Percentiles rank a stretch among this genome's conserved stretches.
Conservation (phyloP, 1,140 invertebrate species). For the Bombus superbus region DNA sequence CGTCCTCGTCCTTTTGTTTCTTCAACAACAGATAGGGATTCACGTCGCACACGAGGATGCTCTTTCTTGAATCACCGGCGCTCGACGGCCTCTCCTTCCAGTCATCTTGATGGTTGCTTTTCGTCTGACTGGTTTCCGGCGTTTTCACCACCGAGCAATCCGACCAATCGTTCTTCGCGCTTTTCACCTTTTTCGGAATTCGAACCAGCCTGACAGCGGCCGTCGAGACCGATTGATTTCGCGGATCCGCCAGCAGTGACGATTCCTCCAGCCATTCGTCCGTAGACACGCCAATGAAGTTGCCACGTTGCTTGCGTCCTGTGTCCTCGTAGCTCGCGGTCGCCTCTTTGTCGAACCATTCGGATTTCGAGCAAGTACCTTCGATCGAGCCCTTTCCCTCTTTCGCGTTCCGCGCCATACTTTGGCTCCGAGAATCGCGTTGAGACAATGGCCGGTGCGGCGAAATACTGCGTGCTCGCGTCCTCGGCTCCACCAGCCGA, state of each 20-base stretch:
- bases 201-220: conserved; percentile 6
- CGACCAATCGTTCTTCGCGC: conserved; percentile 27
- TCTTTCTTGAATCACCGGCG: conserved; percentile 81
- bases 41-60: conserved; percentile 92
- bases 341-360: conserved; percentile 77
- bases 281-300: conserved; percentile 28
- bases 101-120: conserved; percentile 31
- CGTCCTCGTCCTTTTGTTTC: conserved; percentile 77
- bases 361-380: conserved; percentile 58
- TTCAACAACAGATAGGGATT: conserved; percentile 92
- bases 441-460: conserved; percentile 80
- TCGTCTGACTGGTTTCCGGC: conserved; percentile 20
- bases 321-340: conserved; percentile 59
- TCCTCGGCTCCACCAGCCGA: conserved; percentile 86
- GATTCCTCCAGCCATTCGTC: conserved; percentile 61
- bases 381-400: conserved; percentile 63
- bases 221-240: conserved; percentile 21
- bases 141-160: neutral
- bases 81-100: conserved; percentile 37
- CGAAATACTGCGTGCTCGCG: conserved; percentile 85
- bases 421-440: conserved; percentile 83
- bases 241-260: neutral
- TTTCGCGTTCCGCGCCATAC: conserved; percentile 79
- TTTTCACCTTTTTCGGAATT: conserved; percentile 29
- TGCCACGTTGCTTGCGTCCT: conserved; percentile 53